phyloP scores from a whole-genome alignment of 2,113 vertebrate species.

The Zootoca vivipara region DNA sequence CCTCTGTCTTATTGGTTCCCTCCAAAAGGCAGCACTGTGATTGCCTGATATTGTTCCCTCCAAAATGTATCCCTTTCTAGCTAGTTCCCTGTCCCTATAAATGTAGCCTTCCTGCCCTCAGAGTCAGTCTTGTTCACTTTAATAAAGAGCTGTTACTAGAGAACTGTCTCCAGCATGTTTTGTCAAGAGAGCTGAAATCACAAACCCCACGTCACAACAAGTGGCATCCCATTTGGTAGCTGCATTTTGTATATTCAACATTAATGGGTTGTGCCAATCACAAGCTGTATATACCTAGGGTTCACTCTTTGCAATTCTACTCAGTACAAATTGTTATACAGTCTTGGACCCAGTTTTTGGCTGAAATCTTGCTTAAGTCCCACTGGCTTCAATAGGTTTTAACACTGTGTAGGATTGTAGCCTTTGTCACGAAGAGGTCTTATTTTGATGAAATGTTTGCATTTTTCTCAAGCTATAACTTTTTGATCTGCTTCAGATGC shows the following conservation, averaged over 20 bases:
- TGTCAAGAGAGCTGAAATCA: too few relatives aligned
- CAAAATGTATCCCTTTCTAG: too few relatives aligned
- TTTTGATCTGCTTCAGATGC: not conserved
- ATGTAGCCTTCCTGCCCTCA: too few relatives aligned
- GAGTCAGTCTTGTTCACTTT: too few relatives aligned
- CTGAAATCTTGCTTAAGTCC: not conserved
- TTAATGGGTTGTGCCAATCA: not conserved
- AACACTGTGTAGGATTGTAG: not conserved
- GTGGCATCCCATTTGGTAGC: not conserved
- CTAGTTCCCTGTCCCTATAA: too few relatives aligned
- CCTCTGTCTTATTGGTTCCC: too few relatives aligned
- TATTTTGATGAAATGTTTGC: not conserved
- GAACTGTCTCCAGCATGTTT: too few relatives aligned
- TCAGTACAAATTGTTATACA: not conserved
- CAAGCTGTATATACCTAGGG: not conserved
- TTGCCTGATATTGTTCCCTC: too few relatives aligned
- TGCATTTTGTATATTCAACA: not conserved
- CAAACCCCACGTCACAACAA: too few relatives aligned
- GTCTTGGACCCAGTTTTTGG: not conserved
- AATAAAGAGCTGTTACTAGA: too few relatives aligned
- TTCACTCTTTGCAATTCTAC: not conserved
- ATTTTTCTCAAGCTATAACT: not conserved
- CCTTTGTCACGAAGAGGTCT: not conserved
- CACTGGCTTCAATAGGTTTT: not conserved
- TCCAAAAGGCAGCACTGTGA: too few relatives aligned